Base-by-base conservation (phyloP, 2,888 invertebrate species). In the Lucinisca nassula region DNA sequence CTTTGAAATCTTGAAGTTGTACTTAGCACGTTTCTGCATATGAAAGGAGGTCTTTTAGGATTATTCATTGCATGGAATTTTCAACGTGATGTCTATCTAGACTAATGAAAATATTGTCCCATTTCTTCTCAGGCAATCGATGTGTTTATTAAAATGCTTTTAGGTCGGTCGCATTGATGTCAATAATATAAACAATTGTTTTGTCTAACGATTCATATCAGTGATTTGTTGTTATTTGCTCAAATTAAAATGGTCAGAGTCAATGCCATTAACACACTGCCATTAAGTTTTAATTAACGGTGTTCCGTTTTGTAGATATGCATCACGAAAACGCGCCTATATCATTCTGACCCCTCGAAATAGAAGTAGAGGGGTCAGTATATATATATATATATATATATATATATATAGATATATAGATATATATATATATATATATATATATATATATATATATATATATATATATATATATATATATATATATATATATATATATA, bases 181-280 rank as follows among this genome's bases (percentile, higher is more conserved):
- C 67, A 35, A 67, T 67, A 67, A 67, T 35, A 67, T 35, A 67
- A 67, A 67, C 67, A 67, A 67, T 67, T 67, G 67, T 67, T 67
- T 67, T 67, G 67, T 67, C 67, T 35, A 67, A 35, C 35, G 32
- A 67, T 67, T 35, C 67, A 67, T 67, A 61, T 67, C 67, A 67
- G 35, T 67, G 67, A 35, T 67, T 67, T 67, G 67, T 67, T 67
- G 67, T 67, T 67, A 35, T 67, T 67, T 67, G 35, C n/a, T 21
- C 21, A 30, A 35, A 67, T 67, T 12, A 35, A 67, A 67, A 67
- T 35, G 67, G 35, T 21, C 21, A 17, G 12, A 67, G 30, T 35
- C 67, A 35, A 67, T 67, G 14, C 32, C 67, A 67, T 67, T 67
- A 67, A 35, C 67, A 67, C 35, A 21, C 1, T 2, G 30, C 67